Base-by-base conservation (phyloP, 2,888 invertebrate genomes). In the Cenopis cana region DNA sequence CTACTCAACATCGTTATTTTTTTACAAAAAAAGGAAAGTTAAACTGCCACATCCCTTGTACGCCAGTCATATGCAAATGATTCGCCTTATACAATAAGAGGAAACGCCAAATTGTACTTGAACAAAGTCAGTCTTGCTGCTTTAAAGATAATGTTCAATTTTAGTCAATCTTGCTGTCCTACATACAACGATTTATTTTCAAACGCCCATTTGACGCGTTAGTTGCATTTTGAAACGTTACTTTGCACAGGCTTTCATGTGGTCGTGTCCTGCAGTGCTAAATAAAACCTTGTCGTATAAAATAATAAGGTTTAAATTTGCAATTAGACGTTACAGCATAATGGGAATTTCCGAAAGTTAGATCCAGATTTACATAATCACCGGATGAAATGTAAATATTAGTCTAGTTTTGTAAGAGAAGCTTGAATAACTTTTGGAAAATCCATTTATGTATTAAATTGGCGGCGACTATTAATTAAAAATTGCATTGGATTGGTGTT, bases 11-110 rank as follows among this genome's bases (percentile, higher is more conserved):
- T 57, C 0, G 36, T 36, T 36, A 36, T 57, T 59, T 10, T 11
- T 29, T 24, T 60, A 60, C 46, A 60, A 52, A 46, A 57, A 6
- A 36, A 38, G 6, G 3, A 9, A 38, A 38, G 20, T 60, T 29
- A 60, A 60, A 60, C 29, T 46, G n/a, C 46, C 60, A 24, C 41
- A 24, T 59, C 41, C 41, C 41, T 24, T 18, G 41, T 24, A n/a
- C 60, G 46, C 46, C 41, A 60, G 29, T 60, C 60, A 46, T 60
- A 60, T 46, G 60, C 46, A 60, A 60, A 60, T 60, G n/a, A 41
- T 60, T 46, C 29, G 24, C 8, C 1, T 5, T 46, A 8, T n/a
- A 46, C 41, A 9, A 60, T 38, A n/a, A 3, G 14, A 10, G 10
- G 11, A 41, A 9, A 2, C 46, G 8, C n/a, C 41, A 6, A 46